Base-by-base conservation (phyloP, 2,888 invertebrate genomes). In the Tenthredo livida region DNA sequence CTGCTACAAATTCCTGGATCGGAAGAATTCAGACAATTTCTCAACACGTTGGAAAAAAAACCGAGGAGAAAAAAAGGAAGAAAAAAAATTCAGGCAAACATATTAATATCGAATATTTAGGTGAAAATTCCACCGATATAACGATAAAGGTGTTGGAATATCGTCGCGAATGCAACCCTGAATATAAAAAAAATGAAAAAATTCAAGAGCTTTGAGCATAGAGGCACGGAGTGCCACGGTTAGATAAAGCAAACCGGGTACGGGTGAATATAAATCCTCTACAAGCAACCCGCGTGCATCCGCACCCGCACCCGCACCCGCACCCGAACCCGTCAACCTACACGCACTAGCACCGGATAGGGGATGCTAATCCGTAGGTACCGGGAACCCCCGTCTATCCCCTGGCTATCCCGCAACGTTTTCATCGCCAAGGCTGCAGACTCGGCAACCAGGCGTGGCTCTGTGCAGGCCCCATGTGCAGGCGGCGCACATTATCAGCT, bases 401-500 rank as follows among this genome's bases (percentile, higher is more conserved):
- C 25, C 75, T 21, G 47, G 47, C 15, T 15, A 47, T 47, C 47
- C 47, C 43, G 75, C 25, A 25, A 25, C 77, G 54, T 77, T 77
- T 77, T 54, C 77, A 77, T 47, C 47, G 77, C 33, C 29, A 50
- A 77, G 77, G 77, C 77, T 37, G 77, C 29, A 47, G 75, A 47
- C 43, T 25, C 47, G 77, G 77, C 58, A 61, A 47, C 33, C 78
- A 37, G 40, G 40, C 80, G 58, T 61, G 40, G 77, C 2, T 40
- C 50, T 61, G 25, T 25, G 21, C 61, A 37, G 77, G 83, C 67
- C 37, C 80, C 80, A 67, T 83, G 67, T 83, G 83, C 83, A 83
- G 83, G 70, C 83, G 70, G 83, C 83, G 67, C 70, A 83, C 83
- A 83, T 83, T 83, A 83, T 83, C 83, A 83, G 83, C 83, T 67